Percentiles rank a stretch among this genome's conserved stretches.
Conservation (phyloP, 2,797 vertebrate species). For the Falco concolor region DNA sequence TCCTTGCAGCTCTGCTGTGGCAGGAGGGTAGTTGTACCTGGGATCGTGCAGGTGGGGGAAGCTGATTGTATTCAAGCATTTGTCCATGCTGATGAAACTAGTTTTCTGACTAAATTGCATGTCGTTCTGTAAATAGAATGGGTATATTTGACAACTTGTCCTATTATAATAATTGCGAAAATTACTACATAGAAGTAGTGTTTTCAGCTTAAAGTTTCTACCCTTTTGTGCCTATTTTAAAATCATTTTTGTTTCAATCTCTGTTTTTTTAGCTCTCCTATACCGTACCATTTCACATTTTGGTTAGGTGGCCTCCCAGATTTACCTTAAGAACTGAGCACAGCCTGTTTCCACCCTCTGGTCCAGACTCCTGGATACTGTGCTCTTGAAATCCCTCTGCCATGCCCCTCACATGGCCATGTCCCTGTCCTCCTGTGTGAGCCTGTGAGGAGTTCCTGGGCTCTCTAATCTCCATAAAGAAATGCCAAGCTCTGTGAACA, state of each 20-base stretch:
- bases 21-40: background rate
- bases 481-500: background rate
- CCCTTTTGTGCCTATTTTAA: background rate
- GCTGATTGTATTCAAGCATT: background rate
- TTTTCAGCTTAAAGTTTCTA: slow-evolving; percentile 13
- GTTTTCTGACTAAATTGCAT: slow-evolving; percentile 25
- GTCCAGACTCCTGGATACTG: background rate
- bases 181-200: slow-evolving; percentile 2
- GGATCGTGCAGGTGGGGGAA: background rate
- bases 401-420: background rate
- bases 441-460: background rate
- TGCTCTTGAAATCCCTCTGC: background rate
- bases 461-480: background rate
- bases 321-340: background rate
- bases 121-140: slow-evolving; percentile 1
- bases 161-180: slow-evolving; percentile 17
- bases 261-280: background rate
- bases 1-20: background rate
- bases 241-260: background rate
- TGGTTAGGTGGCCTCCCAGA: background rate
- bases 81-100: background rate
- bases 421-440: background rate
- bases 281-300: background rate
- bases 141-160: slow-evolving; percentile 15
- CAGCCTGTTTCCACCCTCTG: background rate